Evolutionary conservation across 2,113 vertebrate species (phyloP), one percentile per base, ranked within the genome.

Genomic region (Chamaea fasciata): DNA sequence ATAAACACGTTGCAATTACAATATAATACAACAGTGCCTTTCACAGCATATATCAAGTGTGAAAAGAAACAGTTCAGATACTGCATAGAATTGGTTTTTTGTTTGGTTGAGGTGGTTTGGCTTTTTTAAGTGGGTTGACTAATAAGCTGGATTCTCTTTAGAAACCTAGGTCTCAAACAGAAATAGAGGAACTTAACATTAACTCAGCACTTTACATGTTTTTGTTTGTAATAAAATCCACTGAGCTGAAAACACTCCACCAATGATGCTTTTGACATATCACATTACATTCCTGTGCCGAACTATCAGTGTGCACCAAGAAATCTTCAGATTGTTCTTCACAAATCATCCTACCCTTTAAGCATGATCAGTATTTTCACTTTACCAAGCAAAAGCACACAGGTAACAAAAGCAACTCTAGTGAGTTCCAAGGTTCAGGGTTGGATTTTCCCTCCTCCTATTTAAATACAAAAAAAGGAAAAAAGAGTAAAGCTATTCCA

Each of bases 1-100:
- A 83, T 10, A 89, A 98, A 95, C 17, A 95, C 12, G 3, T 94
- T 76, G 70, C 15, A 70, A 47, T 81, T 87, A 93, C 18, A 82
- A 49, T 56, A 77, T 11, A 79, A 49, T 4, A 73, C 15, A 67
- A 82, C 30, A 62, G 35, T 1, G 10, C 17, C 33, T 53, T 46
- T 56, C 7, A 26, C 53, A 79, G 21, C 21, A 83, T n/a, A 19
- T 68, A 79, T 6, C 9, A 73, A 68, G 23, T 28, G 13, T 26
- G 16, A 86, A 64, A 87, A 92, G 9, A 70, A 81, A 63, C 31
- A 59, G 15, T 26, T 93, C 17, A 31, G 11, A 24, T n/a, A 70
- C 16, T 37, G 26, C 33, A 47, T 4, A 26, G 31, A 42, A 44
- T 0, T 44, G 33, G 0, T 2, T 46, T 46, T 70, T 55, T 26